A percentile compares a stretch with the other conserved stretches of the same genome.
phyloP scores from a whole-genome alignment of 2,888 invertebrate species.

The Uloborus plumipes region DNA sequence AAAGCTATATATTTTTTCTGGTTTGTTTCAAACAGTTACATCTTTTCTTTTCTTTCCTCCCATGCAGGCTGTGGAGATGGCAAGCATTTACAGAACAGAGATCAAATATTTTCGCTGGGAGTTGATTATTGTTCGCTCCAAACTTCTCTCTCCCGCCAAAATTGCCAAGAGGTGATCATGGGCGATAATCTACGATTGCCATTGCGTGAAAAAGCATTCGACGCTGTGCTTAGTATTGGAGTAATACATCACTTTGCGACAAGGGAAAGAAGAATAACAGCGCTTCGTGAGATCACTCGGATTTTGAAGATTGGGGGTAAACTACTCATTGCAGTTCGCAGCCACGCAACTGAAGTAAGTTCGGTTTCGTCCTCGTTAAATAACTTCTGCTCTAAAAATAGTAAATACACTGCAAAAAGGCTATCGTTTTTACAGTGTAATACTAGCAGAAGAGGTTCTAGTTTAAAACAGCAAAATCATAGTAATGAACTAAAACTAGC shows the following conservation, averaged over 20 bases:
- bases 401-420: no score
- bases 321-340: slow-evolving; percentile 87
- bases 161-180: slow-evolving; percentile 17
- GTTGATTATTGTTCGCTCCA: slow-evolving; percentile 78
- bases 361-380: no score
- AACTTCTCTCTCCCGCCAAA: slow-evolving; percentile 6
- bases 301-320: slow-evolving; percentile 90
- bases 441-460: no score
- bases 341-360: slow-evolving; percentile 8
- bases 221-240: slow-evolving; percentile 94
- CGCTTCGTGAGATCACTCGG: slow-evolving; percentile 86
- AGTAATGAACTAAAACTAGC: no score
- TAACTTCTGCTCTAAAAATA: no score
- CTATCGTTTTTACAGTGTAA: no score
- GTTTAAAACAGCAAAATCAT: no score
- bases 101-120: slow-evolving; percentile 87
- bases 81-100: slow-evolving; percentile 89
- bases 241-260: slow-evolving; percentile 98
- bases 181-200: slow-evolving; percentile 79
- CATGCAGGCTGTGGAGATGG: slow-evolving; percentile 75
- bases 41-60: background rate
- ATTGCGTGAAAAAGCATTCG: slow-evolving; percentile 90
- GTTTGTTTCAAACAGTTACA: background rate
- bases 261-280: slow-evolving; percentile 89
- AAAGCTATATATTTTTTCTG: no score